Evolutionary conservation across 2,888 invertebrate species (phyloP).

Genomic region (Microctonus brassicae): DNA sequence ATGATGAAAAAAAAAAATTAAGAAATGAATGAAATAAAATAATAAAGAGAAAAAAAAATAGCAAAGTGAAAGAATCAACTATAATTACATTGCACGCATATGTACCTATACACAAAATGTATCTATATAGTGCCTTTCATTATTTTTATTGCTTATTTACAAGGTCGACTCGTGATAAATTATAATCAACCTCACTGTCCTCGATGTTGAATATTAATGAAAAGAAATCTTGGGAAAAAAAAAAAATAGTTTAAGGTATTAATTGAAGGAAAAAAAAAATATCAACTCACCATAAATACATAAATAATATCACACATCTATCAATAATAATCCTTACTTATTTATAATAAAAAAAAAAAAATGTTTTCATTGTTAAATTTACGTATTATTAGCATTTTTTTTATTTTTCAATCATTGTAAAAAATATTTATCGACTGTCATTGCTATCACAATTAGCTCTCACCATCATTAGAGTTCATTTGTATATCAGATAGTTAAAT

Average conservation of each 20-base stretch:
- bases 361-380: constrained; percentile 16
- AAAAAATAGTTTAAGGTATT: constrained; percentile 15
- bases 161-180: constrained; percentile 33
- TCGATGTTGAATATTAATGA: constrained; percentile 39
- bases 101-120: constrained; percentile 48
- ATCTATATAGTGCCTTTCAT: constrained; percentile 55
- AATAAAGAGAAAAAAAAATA: constrained; percentile 35
- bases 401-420: constrained; percentile 4
- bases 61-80: constrained; percentile 23
- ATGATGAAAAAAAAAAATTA: constrained; percentile 31
- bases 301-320: not conserved
- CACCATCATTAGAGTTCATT: constrained; percentile 38
- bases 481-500: constrained; percentile 16
- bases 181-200: constrained; percentile 49
- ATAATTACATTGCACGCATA: constrained; percentile 41
- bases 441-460: constrained; percentile 28
- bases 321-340: not conserved
- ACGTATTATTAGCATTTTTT: constrained; percentile 15
- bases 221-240: constrained; percentile 34
- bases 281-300: not conserved
- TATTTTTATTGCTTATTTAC: constrained; percentile 44
- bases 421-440: constrained; percentile 24
- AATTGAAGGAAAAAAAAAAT: constrained; percentile 1
- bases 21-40: constrained; percentile 35
- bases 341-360: not conserved